Percentiles rank a stretch among this genome's conserved stretches.
phyloP scores from a whole-genome alignment of 2,888 invertebrate species.

The Mactromeris polynyma region DNA sequence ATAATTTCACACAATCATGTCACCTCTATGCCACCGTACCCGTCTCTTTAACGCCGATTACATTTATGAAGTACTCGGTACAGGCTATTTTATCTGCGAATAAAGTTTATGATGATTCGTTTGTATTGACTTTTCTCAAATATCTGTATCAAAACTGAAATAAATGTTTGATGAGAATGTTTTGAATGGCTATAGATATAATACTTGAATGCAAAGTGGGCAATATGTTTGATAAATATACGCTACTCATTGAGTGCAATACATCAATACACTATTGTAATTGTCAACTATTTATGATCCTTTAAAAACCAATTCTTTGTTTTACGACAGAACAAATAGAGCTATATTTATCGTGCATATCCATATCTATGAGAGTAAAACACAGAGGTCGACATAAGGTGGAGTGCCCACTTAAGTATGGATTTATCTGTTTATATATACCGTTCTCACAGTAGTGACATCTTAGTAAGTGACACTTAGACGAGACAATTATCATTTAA shows the following conservation, averaged over 20 bases:
- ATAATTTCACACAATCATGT: too few species aligned
- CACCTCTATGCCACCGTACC: too few species aligned
- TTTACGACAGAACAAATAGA: not conserved
- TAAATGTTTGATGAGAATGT: not conserved
- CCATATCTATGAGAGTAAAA: not conserved
- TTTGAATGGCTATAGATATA: not conserved
- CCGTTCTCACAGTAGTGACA: not conserved
- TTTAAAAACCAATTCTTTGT: not conserved
- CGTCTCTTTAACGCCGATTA: not conserved
- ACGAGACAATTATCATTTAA: not conserved
- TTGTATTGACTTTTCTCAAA: conserved; percentile 9
- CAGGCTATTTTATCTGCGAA: not conserved
- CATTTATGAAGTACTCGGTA: not conserved
- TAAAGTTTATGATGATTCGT: not conserved
- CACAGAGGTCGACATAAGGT: not conserved
- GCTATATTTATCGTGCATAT: not conserved
- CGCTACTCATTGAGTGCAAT: not conserved
- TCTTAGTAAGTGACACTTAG: not conserved
- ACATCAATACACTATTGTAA: not conserved
- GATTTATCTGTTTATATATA: not conserved
- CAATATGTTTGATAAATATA: not conserved
- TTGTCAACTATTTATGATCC: not conserved
- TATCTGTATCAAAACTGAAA: not conserved
- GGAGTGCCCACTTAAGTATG: not conserved
- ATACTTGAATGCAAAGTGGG: not conserved